Percentiles rank a stretch among this genome's conserved stretches.
phyloP scores from a whole-genome alignment of 2,888 invertebrate species.

The Noctua pronuba region DNA sequence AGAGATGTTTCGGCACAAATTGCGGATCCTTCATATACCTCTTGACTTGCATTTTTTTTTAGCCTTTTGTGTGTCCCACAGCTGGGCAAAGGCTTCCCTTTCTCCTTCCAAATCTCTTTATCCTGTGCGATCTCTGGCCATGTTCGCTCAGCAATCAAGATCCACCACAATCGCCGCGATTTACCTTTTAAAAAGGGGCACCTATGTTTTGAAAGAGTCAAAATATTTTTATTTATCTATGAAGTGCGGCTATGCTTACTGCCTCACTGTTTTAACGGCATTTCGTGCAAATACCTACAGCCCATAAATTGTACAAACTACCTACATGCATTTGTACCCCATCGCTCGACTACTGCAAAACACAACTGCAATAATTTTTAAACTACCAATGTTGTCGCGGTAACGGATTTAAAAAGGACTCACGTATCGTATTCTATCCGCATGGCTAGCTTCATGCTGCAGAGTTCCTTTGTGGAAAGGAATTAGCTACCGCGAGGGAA shows the following conservation, averaged over 20 bases:
- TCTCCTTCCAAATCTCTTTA: not conserved
- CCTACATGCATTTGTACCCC: not conserved
- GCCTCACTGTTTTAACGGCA: not conserved
- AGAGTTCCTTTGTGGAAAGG: constrained; percentile 31
- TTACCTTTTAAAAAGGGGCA: not conserved
- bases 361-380: constrained; percentile 19
- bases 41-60: no score
- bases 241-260: not conserved
- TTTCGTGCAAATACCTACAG: not conserved
- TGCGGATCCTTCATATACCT: not conserved
- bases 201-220: not conserved
- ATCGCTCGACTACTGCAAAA: not conserved
- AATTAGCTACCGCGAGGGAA: constrained; percentile 34
- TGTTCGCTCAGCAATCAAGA: no score
- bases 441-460: constrained; percentile 46
- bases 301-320: not conserved
- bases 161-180: not conserved
- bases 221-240: not conserved
- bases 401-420: constrained; percentile 48
- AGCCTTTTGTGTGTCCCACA: not conserved
- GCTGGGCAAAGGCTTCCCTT: not conserved
- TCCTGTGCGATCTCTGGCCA: not conserved
- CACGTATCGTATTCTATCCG: constrained; percentile 54
- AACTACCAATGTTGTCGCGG: constrained; percentile 25
- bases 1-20: not conserved